Percentiles rank a stretch among this genome's conserved stretches.
phyloP scores from a whole-genome alignment of 2,113 vertebrate genomes.

The Lophochroa leadbeateri region DNA sequence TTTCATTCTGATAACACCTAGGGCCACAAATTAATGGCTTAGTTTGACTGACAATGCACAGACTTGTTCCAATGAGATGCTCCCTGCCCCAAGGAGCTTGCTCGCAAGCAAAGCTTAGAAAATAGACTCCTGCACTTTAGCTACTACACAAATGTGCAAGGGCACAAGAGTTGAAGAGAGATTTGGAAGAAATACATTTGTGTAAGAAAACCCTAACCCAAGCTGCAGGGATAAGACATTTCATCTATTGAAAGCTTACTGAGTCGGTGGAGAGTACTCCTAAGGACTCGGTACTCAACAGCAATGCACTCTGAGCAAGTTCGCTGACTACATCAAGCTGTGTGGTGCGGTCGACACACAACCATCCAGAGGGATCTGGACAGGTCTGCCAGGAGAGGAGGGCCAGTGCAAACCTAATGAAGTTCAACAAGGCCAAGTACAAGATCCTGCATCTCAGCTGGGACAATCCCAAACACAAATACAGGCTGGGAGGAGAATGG shows the following conservation, averaged over 20 bases:
- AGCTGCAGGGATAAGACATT: background rate
- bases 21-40: constrained; percentile 44
- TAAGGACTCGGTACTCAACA: background rate
- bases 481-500: background rate
- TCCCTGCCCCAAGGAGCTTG: constrained; percentile 21
- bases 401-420: background rate
- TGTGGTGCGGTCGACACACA: background rate
- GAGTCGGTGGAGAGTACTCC: background rate
- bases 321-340: background rate
- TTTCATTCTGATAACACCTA: constrained; percentile 51
- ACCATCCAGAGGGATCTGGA: background rate
- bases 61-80: constrained; percentile 32
- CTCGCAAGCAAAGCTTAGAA: constrained; percentile 12
- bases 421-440: background rate
- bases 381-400: background rate
- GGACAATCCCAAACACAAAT: background rate
- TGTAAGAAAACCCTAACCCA: background rate
- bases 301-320: background rate
- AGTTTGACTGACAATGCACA: constrained; percentile 24
- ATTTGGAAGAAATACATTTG: background rate
- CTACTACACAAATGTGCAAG: background rate
- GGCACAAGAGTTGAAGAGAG: background rate
- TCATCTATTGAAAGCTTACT: background rate
- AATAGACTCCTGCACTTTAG: background rate
- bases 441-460: background rate